phyloP scores from a whole-genome alignment of 2,797 vertebrate species.

The Scomberomorus guttatus region DNA sequence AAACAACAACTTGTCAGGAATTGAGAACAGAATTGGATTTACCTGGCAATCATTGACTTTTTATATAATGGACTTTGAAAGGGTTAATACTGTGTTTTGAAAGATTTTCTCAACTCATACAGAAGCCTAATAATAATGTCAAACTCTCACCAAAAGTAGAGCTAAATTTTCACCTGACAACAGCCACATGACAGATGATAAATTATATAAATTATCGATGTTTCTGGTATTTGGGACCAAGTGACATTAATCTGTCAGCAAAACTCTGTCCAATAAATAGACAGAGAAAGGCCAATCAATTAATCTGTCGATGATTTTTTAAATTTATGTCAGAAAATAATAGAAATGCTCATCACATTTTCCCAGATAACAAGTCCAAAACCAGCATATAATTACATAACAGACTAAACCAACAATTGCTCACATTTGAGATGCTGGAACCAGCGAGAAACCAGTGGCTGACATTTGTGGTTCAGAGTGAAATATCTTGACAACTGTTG shows the following conservation, averaged over 20 bases:
- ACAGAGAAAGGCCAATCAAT: neutral
- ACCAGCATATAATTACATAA: too few relatives aligned
- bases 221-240: neutral
- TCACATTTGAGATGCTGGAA: too few relatives aligned
- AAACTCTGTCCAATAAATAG: neutral
- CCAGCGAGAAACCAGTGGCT: too few relatives aligned
- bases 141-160: neutral
- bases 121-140: neutral
- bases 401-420: too few relatives aligned
- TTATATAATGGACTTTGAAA: neutral
- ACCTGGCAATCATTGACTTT: neutral
- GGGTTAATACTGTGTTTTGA: neutral
- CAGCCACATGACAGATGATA: neutral
- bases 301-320: too few relatives aligned
- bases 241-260: neutral
- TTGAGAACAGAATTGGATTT: conserved; percentile 7
- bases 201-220: neutral
- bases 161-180: neutral
- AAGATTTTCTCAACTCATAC: conserved; percentile 6
- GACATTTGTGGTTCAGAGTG: too few relatives aligned
- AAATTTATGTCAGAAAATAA: too few relatives aligned
- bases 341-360: too few relatives aligned
- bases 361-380: too few relatives aligned
- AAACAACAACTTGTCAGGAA: neutral
- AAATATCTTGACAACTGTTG: too few relatives aligned